Conservation (phyloP, 2,797 vertebrate genomes). For the Helicolenus hilgendorfi region DNA sequence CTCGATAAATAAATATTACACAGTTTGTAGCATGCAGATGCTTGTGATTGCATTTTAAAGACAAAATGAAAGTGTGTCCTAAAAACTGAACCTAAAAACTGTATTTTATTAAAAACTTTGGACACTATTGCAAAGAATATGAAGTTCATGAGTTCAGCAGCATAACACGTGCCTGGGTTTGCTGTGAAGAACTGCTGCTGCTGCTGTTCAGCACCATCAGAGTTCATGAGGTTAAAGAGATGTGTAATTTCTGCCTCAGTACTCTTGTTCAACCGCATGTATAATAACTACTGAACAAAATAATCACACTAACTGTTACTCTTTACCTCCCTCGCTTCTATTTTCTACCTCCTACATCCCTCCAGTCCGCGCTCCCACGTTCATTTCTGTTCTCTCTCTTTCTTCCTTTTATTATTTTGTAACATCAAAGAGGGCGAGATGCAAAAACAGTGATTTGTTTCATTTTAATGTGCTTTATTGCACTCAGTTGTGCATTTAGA, state of each 20-base stretch:
- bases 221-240: conserved; percentile 8
- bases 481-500: conserved; percentile 12
- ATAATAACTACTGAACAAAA: conserved; percentile 5
- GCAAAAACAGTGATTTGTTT: conserved; percentile 10
- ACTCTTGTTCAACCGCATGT: conserved; percentile 1
- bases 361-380: not conserved
- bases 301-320: not conserved
- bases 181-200: not conserved
- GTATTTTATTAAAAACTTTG: not conserved
- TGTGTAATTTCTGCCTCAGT: conserved; percentile 19
- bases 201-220: not conserved
- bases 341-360: not conserved
- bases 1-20: too few relatives aligned
- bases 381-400: not conserved
- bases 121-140: not conserved
- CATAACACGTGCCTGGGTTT: not conserved
- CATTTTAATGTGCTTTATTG: conserved; percentile 8
- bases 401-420: not conserved
- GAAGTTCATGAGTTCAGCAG: not conserved
- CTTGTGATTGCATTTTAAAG: not conserved
- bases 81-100: not conserved
- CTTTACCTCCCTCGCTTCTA: not conserved
- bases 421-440: not conserved
- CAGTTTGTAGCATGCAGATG: not conserved
- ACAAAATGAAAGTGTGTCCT: not conserved